Conservation (phyloP, 2,888 invertebrate species). For the Eupithecia tripunctaria region DNA sequence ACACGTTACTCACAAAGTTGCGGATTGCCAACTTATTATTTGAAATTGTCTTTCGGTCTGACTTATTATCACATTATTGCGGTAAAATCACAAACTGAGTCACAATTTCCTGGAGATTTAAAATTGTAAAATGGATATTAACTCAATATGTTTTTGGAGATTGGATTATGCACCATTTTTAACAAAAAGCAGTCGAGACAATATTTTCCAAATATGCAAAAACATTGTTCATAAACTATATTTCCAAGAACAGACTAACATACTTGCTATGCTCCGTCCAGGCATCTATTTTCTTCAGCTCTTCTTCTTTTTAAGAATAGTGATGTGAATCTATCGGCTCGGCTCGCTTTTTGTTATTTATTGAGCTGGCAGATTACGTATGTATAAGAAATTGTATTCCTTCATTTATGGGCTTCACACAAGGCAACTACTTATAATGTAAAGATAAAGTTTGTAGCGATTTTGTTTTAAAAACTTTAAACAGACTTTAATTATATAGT, state of each 20-base stretch:
- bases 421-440: too few relatives aligned
- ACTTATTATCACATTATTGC: not conserved
- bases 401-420: too few relatives aligned
- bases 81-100: not conserved
- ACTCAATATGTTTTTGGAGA: not conserved
- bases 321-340: too few relatives aligned
- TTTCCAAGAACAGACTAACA: not conserved
- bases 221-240: not conserved
- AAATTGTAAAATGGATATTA: not conserved
- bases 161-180: not conserved
- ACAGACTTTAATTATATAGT: too few relatives aligned
- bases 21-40: not conserved
- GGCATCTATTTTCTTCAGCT: too few relatives aligned
- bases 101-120: not conserved
- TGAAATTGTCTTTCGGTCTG: conserved; percentile 2
- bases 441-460: too few relatives aligned
- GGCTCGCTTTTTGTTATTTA: too few relatives aligned
- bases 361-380: too few relatives aligned
- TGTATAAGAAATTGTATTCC: too few relatives aligned
- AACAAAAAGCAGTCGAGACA: not conserved
- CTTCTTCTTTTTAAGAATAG: too few relatives aligned
- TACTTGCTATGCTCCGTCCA: too few relatives aligned
- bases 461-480: too few relatives aligned
- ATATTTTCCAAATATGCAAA: not conserved
- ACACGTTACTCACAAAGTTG: not conserved